phyloP scores from a whole-genome alignment of 2,888 invertebrate genomes.

The Geophilus truncorum region DNA sequence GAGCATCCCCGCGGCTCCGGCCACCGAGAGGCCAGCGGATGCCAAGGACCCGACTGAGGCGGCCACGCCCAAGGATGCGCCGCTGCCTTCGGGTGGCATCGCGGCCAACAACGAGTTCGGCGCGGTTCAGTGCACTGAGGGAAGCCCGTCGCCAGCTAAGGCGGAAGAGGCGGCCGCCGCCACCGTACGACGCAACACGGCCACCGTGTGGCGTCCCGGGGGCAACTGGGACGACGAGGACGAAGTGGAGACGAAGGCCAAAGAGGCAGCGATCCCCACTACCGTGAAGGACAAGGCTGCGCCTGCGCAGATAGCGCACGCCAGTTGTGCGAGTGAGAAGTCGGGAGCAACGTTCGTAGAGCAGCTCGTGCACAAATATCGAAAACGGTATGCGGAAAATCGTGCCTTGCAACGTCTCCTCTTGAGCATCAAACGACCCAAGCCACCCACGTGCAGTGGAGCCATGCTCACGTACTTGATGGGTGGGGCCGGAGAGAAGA shows the following conservation, averaged over 20 bases:
- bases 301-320: constrained; percentile 18
- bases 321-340: not conserved
- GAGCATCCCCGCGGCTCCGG: constrained; percentile 21
- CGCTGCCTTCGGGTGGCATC: not conserved
- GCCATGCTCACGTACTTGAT: constrained; percentile 30
- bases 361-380: constrained; percentile 30
- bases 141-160: constrained; percentile 25
- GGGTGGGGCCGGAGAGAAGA: not conserved
- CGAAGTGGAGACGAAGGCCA: not conserved
- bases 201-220: constrained; percentile 30
- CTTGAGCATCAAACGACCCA: constrained; percentile 30
- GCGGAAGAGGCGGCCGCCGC: constrained; percentile 18
- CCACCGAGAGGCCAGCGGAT: not conserved
- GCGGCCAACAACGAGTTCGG: not conserved
- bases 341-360: constrained; percentile 3
- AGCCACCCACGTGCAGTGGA: constrained; percentile 30
- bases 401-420: constrained; percentile 29
- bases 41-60: not conserved
- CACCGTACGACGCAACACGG: not conserved
- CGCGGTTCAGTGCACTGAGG: not conserved
- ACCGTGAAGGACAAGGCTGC: constrained; percentile 28
- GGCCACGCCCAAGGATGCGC: not conserved
- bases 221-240: constrained; percentile 34
- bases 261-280: constrained; percentile 6
- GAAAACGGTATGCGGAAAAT: constrained; percentile 13